Conservation (phyloP, 2,113 vertebrate genomes). For the Chrysochloris asiatica region DNA sequence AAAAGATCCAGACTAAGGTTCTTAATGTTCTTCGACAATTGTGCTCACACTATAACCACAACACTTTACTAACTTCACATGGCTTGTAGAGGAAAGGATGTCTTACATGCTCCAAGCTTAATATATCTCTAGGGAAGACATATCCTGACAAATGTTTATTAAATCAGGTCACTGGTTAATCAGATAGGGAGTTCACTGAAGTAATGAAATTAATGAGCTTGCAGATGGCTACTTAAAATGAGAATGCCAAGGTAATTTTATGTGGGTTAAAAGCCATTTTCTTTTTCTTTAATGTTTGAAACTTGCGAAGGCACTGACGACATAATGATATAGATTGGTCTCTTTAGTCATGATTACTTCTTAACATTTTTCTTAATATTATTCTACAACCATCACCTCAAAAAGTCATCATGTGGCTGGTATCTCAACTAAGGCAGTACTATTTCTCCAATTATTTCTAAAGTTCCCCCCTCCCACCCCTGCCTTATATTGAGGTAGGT, state of each 20-base stretch:
- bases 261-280: conserved; percentile 36
- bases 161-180: conserved; percentile 81
- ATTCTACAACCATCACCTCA: conserved; percentile 11
- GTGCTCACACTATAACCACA: conserved; percentile 77
- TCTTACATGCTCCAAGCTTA: conserved; percentile 69
- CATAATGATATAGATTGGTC: not conserved
- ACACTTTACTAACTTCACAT: conserved; percentile 78
- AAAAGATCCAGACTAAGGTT: conserved; percentile 82
- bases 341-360: not conserved
- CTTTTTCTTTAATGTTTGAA: conserved; percentile 38
- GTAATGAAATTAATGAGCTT: conserved; percentile 75
- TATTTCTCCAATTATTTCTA: not conserved
- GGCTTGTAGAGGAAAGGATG: conserved; percentile 79
- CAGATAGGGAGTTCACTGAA: conserved; percentile 74
- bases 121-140: conserved; percentile 75
- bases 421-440: not conserved
- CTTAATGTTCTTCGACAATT: conserved; percentile 85
- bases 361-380: conserved; percentile 13
- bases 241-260: conserved; percentile 71
- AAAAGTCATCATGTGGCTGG: not conserved
- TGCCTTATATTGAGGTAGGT: not conserved
- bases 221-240: conserved; percentile 68
- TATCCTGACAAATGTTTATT: conserved; percentile 74
- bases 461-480: not conserved
- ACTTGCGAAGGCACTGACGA: not conserved